phyloP scores from a whole-genome alignment of 1,140 invertebrate genomes.

The Ips typographus region DNA sequence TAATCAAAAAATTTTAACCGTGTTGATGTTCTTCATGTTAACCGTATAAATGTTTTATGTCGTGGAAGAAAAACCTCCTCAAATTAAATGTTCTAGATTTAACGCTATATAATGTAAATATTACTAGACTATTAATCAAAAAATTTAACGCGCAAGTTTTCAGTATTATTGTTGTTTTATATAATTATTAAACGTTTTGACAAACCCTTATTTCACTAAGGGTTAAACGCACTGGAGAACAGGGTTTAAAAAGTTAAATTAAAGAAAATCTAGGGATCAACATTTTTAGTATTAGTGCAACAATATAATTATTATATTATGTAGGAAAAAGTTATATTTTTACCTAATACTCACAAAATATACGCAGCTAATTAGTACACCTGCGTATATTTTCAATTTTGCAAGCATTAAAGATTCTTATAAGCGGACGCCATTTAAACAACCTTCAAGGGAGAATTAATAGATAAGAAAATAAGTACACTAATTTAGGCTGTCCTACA shows the following conservation, averaged over 20 bases:
- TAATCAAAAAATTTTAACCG: neutral
- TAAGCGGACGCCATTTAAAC: neutral
- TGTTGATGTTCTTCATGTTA: neutral
- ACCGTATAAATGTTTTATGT: slow-evolving; percentile 13
- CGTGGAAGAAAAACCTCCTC: neutral
- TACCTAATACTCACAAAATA: neutral
- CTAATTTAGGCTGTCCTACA: neutral
- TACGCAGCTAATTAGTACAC: neutral
- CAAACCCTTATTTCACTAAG: slow-evolving; percentile 29
- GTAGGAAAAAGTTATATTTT: slow-evolving; percentile 27
- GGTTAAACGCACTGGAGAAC: slow-evolving; percentile 29
- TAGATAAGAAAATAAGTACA: slow-evolving; percentile 14
- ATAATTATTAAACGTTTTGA: slow-evolving; percentile 31
- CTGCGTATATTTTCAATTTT: neutral
- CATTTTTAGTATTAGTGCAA: slow-evolving; percentile 28
- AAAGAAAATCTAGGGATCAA: slow-evolving; percentile 33
- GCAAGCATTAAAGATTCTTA: neutral
- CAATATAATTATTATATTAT: slow-evolving; percentile 8
- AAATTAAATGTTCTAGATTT: slow-evolving; percentile 8
- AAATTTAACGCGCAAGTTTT: slow-evolving; percentile 19
- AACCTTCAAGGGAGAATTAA: neutral
- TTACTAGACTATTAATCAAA: neutral
- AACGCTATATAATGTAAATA: neutral
- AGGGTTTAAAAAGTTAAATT: slow-evolving; percentile 32
- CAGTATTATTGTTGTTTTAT: slow-evolving; percentile 35